These are phyloP conservation scores for Lophochroa leadbeateri DNA, from an alignment of 2,113 vertebrate species.

Conservation along the genomic window DNA sequence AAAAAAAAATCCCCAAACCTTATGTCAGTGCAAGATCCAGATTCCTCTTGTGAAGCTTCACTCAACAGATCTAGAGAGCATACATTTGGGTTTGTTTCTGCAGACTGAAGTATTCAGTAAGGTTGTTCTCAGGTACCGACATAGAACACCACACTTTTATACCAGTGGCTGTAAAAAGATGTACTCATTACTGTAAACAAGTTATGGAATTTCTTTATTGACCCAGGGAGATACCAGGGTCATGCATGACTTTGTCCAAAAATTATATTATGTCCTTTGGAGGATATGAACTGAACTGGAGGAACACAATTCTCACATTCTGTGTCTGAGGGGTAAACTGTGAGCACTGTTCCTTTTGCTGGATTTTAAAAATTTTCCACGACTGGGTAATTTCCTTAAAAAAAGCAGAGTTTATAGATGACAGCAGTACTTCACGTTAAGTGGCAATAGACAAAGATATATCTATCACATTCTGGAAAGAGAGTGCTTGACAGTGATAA, in stretches of 20 bases:
- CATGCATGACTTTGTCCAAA: background rate
- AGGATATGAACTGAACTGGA: background rate
- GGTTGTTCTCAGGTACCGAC: background rate
- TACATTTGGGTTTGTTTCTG: background rate
- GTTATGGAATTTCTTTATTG: background rate
- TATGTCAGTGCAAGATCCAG: background rate
- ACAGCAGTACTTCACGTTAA: background rate
- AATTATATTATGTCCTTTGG: background rate
- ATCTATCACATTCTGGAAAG: background rate
- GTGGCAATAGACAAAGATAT: background rate
- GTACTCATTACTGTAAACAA: rapidly evolving
- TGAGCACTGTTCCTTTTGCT: background rate
- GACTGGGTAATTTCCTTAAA: background rate
- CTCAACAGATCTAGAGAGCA: background rate
- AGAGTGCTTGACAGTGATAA: background rate
- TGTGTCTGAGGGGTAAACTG: background rate
- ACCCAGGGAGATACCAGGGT: background rate
- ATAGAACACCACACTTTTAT: background rate
- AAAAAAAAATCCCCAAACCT: background rate
- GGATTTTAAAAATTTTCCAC: background rate
- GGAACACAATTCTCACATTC: background rate
- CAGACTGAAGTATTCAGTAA: background rate
- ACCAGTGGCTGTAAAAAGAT: background rate
- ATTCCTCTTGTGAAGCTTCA: background rate
- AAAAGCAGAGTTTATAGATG: background rate